These are phyloP conservation scores for Murina feae DNA, from an alignment of 2,113 vertebrate species.

Conservation along the genomic window DNA sequence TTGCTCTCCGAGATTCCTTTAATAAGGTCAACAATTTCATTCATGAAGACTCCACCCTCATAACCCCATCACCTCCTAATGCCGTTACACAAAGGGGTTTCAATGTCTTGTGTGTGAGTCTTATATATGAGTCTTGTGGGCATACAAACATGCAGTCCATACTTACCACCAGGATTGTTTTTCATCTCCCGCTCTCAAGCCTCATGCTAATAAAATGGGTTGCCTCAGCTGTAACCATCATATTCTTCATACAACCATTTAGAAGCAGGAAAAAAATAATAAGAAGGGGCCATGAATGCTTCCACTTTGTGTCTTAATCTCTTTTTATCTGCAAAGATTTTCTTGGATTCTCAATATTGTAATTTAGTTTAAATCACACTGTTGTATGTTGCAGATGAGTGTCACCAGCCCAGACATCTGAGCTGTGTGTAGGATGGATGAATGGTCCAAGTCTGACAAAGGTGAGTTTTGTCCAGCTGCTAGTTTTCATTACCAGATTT, in stretches of 20 bases:
- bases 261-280: not conserved
- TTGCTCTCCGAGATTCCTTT: not conserved
- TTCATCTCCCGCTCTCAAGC: not conserved
- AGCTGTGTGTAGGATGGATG: not conserved
- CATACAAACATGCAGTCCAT: not conserved
- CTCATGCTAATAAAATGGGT: not conserved
- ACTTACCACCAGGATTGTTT: not conserved
- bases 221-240: not conserved
- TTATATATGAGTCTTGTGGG: not conserved
- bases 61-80: not conserved
- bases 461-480: not conserved
- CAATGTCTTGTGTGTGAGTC: not conserved
- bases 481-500: not conserved
- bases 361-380: not conserved
- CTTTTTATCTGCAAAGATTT: not conserved
- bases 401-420: not conserved
- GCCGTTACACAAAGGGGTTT: not conserved
- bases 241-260: not conserved
- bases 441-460: not conserved
- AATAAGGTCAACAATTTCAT: not conserved
- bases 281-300: fast-evolving
- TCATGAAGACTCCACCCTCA: not conserved
- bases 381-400: not conserved
- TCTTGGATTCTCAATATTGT: not conserved
- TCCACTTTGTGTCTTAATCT: not conserved